Evolutionary conservation across 2,797 vertebrate genomes (phyloP).

Genomic region (Anguilla megastoma): DNA sequence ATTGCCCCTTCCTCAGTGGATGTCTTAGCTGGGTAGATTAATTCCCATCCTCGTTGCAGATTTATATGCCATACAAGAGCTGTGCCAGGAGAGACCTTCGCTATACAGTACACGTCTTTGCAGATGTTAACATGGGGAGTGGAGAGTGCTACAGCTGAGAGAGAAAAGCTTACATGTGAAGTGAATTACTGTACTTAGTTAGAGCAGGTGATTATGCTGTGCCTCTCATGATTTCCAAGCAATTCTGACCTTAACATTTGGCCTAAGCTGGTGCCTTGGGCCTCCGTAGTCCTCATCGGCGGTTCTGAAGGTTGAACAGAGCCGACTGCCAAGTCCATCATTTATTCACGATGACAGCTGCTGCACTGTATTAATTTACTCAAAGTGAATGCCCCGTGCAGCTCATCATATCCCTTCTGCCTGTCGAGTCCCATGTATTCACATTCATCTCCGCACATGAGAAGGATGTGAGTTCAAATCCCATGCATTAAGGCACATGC

Average conservation of each 20-base stretch:
- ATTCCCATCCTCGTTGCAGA: background rate
- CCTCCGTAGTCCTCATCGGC: background rate
- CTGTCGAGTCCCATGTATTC: background rate
- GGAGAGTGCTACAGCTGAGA: background rate
- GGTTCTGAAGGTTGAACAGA: background rate
- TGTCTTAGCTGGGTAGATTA: background rate
- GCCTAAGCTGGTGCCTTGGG: background rate
- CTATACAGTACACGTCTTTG: background rate
- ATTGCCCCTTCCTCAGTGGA: background rate
- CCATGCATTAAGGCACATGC: background rate
- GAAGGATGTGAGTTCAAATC: background rate
- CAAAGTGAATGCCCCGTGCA: background rate
- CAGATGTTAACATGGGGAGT: background rate
- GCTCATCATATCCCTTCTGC: background rate
- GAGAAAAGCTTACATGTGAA: background rate
- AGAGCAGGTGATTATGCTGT: background rate
- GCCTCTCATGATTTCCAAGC: background rate
- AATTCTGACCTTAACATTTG: background rate
- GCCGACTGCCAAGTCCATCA: background rate
- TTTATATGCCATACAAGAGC: background rate
- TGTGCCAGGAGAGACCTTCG: background rate
- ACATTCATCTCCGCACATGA: background rate
- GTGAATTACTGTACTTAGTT: background rate
- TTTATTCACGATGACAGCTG: constrained; percentile 30
- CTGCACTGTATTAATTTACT: constrained; percentile 8